A percentile compares a stretch with the other conserved stretches of the same genome.
Conservation (phyloP, 2,888 invertebrate genomes). For the Proisotoma minuta region DNA sequence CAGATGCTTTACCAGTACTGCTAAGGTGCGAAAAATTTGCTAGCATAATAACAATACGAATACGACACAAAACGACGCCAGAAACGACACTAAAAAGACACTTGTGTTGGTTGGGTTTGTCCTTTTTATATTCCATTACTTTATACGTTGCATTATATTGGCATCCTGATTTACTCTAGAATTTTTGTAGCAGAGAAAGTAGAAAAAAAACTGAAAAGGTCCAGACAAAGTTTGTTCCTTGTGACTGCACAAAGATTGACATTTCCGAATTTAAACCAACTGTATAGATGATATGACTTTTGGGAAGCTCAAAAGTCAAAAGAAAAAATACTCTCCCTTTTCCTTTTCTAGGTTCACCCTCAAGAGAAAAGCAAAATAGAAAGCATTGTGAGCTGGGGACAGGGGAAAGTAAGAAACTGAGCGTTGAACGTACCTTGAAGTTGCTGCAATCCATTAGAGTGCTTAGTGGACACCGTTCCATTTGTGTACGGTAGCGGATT, state of each 20-base stretch:
- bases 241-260: background rate
- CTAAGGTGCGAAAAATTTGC: too few species aligned
- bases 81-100: too few species aligned
- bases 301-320: background rate
- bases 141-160: background rate
- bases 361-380: background rate
- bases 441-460: conserved; percentile 44
- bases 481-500: conserved; percentile 38
- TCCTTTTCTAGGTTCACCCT: background rate
- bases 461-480: conserved; percentile 34
- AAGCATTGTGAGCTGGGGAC: background rate
- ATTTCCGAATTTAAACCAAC: conserved; percentile 1
- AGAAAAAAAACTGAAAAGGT: background rate
- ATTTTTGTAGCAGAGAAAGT: background rate
- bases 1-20: conserved; percentile 8
- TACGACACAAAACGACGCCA: too few species aligned
- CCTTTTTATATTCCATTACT: background rate
- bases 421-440: conserved; percentile 37
- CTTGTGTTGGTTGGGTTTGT: too few species aligned
- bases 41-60: too few species aligned
- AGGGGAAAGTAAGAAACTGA: background rate
- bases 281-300: background rate
- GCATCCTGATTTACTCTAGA: background rate
- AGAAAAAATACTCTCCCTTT: background rate
- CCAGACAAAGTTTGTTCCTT: background rate